Base-by-base conservation (phyloP, 1,140 invertebrate genomes). In the Drosophila guanche region DNA sequence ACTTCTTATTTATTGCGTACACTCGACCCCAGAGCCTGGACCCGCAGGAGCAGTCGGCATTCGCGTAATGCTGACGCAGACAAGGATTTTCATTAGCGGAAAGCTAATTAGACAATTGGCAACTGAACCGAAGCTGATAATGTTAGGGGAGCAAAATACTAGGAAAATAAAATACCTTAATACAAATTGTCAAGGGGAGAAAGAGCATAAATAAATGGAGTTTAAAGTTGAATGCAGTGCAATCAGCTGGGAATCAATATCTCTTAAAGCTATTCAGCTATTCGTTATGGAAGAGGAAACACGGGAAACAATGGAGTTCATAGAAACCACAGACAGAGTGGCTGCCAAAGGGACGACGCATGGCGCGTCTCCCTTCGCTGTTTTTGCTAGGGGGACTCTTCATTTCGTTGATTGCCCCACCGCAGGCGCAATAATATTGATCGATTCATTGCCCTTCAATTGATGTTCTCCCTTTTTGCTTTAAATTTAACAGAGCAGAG, bases 61-160 rank as follows among this genome's bases (percentile, higher is more conserved):
- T 63, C 37, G 71, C 55, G 67, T 75, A 71, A 48, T 75, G 68
- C 68, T 62, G 68, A 73, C 69, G 27, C 55, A 47, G 54, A 12
- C 54, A 68, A 42, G 54, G 45, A 50, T 4, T 68, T 56, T 56
- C 55, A 59, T 68, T 53, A 55, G 53, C 58, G 58, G 47, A 52
- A 76, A 70, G 70, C 57, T 76, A 76, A 76, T 76, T 76, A 76
- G 61, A 58, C 74, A 60, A 76, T 76, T 76, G 72, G 40, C 65
- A 76, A 58, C 42, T 68, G 53, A 54, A 65, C 46, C 16, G 47
- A 42, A 55, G 33, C 51, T 68, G 66, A 68, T 68, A 68, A 68
- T 68, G 8, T 40, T 10, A 2, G 5, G 22, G 41, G 45, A 43
- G 23, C 12, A 22, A 25, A 16, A 12, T 45, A 7, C 16, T 20